Conservation (phyloP, 2,888 invertebrate genomes). For the Cacoxenus indagator region DNA sequence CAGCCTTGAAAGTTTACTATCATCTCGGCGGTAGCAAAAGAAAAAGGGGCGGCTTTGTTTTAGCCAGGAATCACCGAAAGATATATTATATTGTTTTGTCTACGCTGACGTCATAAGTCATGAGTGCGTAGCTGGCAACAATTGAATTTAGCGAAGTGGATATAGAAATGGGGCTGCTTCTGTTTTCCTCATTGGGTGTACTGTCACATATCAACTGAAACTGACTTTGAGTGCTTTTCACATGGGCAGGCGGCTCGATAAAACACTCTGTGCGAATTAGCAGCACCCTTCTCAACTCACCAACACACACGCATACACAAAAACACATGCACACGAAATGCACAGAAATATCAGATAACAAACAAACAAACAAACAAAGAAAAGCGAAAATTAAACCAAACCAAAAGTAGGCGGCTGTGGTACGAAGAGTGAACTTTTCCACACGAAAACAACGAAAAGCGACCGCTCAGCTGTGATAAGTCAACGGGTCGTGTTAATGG, state of each 20-base stretch:
- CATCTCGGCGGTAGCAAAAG: background rate
- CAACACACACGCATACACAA: background rate
- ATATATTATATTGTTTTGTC: too few relatives aligned
- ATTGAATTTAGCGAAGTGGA: background rate
- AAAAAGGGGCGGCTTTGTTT: background rate
- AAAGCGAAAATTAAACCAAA: background rate
- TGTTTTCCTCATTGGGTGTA: background rate
- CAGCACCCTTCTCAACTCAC: background rate
- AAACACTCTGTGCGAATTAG: background rate
- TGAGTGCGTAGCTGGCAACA: background rate
- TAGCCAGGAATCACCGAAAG: too few relatives aligned
- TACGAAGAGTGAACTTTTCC: background rate
- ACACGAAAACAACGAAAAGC: background rate
- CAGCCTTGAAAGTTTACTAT: background rate
- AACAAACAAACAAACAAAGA: background rate
- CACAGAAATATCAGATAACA: background rate
- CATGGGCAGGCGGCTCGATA: background rate
- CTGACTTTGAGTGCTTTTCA: background rate
- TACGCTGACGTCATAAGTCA: background rate
- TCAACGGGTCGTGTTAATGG: background rate
- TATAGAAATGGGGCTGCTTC: too few relatives aligned
- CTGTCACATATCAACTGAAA: background rate
- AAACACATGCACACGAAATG: background rate
- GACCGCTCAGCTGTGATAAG: background rate
- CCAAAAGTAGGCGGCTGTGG: background rate